Evolutionary conservation across 2,888 invertebrate genomes (phyloP), one percentile per base, ranked within the genome.

Genomic region (Agriopis leucophaearia): DNA sequence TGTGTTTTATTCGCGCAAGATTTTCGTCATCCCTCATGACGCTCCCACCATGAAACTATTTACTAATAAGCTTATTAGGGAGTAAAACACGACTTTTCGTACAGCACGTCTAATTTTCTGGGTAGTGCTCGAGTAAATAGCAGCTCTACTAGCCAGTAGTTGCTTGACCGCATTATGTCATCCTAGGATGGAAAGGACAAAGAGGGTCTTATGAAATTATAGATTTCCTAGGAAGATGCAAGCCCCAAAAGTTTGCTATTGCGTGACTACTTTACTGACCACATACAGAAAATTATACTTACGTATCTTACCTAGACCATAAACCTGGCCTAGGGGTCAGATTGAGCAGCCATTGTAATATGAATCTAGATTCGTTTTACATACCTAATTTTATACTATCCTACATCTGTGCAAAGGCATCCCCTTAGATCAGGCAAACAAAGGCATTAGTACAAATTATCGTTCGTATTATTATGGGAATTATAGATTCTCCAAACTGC

Each of bases 1-100:
- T 88, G 90, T 88, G 88, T 92, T 92, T 88, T 92, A 93, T 92
- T 91, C 85, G 82, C 85, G 83, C 81, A 78, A 78, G 83, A 84
- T 92, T 93, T 93, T 92, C 92, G 92, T 82, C 92, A 92, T 91
- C 91, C 92, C 90, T 88, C 76, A 81, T 60, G 73, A 74, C 61
- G 75, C 78, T 84, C 90, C 91, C 78, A 70, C 72, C 74, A 69
- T 71, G 54, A 54, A 63, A 72, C 61, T 71, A 72, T 74, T 73
- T 68, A 54, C 66, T 71, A 77, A 79, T 74, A 50, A 15, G 10
- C 40, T 76, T 76, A 74, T 68, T 77, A 71, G 68, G 74, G 66
- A 74, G 36, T 69, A 65, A 61, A 63, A 64, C 52, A 56, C 40
- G 54, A 45, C 55, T 47, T 27, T 47, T 60, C 70, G 66, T 63